phyloP scores from a whole-genome alignment of 2,888 invertebrate species.

The Melipona beecheii region DNA sequence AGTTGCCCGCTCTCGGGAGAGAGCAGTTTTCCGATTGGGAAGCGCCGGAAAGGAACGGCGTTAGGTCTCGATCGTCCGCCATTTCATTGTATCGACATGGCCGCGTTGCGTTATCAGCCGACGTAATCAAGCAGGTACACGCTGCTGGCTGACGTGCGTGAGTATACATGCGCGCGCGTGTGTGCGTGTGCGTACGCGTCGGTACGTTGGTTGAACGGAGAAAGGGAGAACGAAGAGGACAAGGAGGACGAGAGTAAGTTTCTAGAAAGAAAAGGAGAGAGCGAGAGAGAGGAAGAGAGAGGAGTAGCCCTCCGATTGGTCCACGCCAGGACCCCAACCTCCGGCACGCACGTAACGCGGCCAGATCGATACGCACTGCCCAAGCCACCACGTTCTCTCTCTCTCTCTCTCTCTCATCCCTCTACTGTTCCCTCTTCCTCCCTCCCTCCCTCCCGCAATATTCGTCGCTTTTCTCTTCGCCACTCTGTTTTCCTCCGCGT shows the following conservation, averaged over 20 bases:
- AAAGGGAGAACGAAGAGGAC: conserved; percentile 42
- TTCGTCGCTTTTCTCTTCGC: conserved; percentile 42
- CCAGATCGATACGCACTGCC: conserved; percentile 84
- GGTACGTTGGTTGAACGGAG: conserved; percentile 45
- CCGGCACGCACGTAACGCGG: conserved; percentile 82
- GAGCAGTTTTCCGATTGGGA: too few relatives aligned
- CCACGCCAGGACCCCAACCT: conserved; percentile 81
- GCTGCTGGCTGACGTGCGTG: conserved; percentile 30
- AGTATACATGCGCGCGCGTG: neutral
- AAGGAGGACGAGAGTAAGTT: conserved; percentile 49
- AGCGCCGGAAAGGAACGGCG: conserved; percentile 8
- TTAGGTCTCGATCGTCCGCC: conserved; percentile 66
- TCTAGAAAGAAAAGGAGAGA: conserved; percentile 61
- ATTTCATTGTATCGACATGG: conserved; percentile 77
- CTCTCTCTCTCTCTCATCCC: conserved; percentile 50
- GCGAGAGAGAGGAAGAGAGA: conserved; percentile 70
- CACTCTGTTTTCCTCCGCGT: conserved; percentile 17
- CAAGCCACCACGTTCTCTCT: conserved; percentile 74
- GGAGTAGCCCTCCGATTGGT: conserved; percentile 83
- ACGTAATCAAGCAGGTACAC: conserved; percentile 75
- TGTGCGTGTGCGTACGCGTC: conserved; percentile 32
- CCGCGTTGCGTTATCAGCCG: conserved; percentile 75
- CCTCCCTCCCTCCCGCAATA: neutral
- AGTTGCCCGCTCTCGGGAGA: too few relatives aligned
- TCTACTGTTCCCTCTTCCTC: conserved; percentile 16